phyloP scores from a whole-genome alignment of 2,797 vertebrate genomes.

The Atherinosoma microstoma region DNA sequence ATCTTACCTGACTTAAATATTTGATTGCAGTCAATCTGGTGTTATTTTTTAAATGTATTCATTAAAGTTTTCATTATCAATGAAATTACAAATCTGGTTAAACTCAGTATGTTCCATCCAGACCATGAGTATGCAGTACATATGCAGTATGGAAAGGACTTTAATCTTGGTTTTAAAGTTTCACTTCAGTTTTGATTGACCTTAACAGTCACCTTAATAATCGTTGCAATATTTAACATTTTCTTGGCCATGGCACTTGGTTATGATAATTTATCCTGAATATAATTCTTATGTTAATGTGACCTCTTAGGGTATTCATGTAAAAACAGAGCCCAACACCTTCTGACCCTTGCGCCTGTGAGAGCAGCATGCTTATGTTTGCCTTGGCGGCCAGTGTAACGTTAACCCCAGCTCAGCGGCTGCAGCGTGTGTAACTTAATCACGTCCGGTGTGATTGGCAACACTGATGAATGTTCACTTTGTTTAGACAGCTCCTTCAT shows the following conservation, averaged over 20 bases:
- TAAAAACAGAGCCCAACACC: conserved; percentile 63
- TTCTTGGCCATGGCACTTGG: conserved; percentile 36
- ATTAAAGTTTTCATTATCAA: conserved; percentile 6
- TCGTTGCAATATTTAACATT: conserved; percentile 18
- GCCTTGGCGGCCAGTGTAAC: conserved; percentile 66
- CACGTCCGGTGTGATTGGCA: conserved; percentile 75
- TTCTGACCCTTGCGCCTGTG: conserved; percentile 65
- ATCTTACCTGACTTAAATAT: neutral
- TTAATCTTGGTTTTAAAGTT: neutral
- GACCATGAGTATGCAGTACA: too few species aligned
- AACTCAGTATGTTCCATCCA: conserved; percentile 7
- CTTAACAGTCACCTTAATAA: neutral
- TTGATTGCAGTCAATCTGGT: neutral
- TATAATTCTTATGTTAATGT: conserved; percentile 65
- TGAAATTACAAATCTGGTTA: conserved; percentile 7
- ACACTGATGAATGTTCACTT: conserved; percentile 81
- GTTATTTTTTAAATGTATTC: neutral
- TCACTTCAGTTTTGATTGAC: conserved; percentile 1
- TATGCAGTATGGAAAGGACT: neutral
- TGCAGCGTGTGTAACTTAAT: conserved; percentile 77
- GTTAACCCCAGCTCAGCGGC: conserved; percentile 45
- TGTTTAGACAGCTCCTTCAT: conserved; percentile 70
- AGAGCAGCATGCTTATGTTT: conserved; percentile 60
- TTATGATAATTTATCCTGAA: conserved; percentile 46
- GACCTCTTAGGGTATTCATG: conserved; percentile 56